phyloP scores from a whole-genome alignment of 2,113 vertebrate genomes.

The Limanda limanda region DNA sequence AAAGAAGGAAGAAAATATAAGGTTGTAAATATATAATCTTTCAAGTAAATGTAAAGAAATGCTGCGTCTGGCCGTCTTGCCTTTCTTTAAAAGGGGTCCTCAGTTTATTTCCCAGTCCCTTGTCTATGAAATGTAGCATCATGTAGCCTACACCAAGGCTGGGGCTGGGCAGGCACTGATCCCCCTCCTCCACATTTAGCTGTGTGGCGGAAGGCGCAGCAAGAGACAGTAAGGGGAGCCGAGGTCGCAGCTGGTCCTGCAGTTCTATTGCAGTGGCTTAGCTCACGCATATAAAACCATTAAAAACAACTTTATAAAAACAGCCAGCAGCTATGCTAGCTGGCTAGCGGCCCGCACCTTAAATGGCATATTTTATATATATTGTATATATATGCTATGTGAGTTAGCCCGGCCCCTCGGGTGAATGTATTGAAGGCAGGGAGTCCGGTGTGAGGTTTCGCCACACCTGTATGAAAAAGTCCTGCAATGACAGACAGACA shows the following conservation, averaged over 20 bases:
- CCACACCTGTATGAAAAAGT: conserved; percentile 35
- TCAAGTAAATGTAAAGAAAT: conserved; percentile 79
- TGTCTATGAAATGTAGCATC: conserved; percentile 54
- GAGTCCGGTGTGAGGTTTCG: conserved; percentile 43
- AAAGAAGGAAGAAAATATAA: conserved; percentile 69
- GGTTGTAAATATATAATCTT: conserved; percentile 87
- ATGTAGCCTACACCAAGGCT: conserved; percentile 43
- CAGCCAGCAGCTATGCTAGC: conserved; percentile 76
- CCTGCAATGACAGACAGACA: conserved; percentile 58
- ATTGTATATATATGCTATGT: conserved; percentile 89
- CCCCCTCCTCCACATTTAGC: conserved; percentile 23
- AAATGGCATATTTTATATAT: conserved; percentile 87
- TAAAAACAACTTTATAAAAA: conserved; percentile 8
- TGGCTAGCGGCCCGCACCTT: conserved; percentile 74
- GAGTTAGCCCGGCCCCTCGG: conserved; percentile 85
- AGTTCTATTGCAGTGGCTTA: conserved; percentile 84
- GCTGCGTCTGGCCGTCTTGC: conserved; percentile 71
- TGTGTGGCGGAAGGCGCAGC: conserved; percentile 68
- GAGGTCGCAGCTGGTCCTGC: conserved; percentile 80
- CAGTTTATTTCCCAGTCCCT: conserved; percentile 37
- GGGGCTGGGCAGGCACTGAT: conserved; percentile 29
- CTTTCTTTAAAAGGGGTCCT: conserved; percentile 49
- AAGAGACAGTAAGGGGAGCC: conserved; percentile 77
- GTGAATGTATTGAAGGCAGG: conserved; percentile 64
- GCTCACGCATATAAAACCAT: conserved; percentile 59